Base-by-base conservation (phyloP, 2,113 vertebrate genomes). In the Corythornis cristatus region DNA sequence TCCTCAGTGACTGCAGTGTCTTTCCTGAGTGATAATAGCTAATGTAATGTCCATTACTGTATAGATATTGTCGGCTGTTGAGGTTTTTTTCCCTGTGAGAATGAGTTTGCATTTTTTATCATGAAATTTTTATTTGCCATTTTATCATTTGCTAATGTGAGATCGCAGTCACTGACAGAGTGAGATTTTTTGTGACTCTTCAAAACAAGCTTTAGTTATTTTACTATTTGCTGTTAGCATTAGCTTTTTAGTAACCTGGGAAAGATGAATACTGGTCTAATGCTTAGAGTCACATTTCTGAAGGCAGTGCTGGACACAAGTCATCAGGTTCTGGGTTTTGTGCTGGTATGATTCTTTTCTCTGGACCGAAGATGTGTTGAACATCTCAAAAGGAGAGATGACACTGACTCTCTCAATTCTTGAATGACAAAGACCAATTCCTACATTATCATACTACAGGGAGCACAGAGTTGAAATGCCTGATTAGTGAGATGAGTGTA, bases 401-500 rank as follows among this genome's bases (percentile, higher is more conserved):
- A 75, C 43, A 78, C 40, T 9, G 60, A 74, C 19, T 42, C 50
- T 23, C 37, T 74, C 48, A 42, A 74, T 83, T 95, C 51, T 88
- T 75, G 65, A 78, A 67, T 88, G 62, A 60, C n/a, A 73, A 42
- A 60, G 65, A 60, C 15, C 11, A 77, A 2, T 90, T 35, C 88
- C 86, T 86, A 57, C 83, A 73, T 81, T 61, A 57, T 64, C 42
- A 25, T 84, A 3, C 66, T 81, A 19, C 16, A 26, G 40, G 53
- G 60, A 77, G 54, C 23, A 45, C 19, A 53, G 76, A 57, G 70
- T 43, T 92, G 77, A 93, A 83, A 81, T 68, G 65, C 68, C 61
- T 92, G 86, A 40, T 81, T 28, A 71, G 76, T 87, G 89, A 94
- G 68, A 65, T 67, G 90, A 51, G 40, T 79, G 70, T 89, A 88